Evolutionary conservation across 2,113 vertebrate species (phyloP), one percentile per base, ranked within the genome.

Genomic region (Serinus canaria): DNA sequence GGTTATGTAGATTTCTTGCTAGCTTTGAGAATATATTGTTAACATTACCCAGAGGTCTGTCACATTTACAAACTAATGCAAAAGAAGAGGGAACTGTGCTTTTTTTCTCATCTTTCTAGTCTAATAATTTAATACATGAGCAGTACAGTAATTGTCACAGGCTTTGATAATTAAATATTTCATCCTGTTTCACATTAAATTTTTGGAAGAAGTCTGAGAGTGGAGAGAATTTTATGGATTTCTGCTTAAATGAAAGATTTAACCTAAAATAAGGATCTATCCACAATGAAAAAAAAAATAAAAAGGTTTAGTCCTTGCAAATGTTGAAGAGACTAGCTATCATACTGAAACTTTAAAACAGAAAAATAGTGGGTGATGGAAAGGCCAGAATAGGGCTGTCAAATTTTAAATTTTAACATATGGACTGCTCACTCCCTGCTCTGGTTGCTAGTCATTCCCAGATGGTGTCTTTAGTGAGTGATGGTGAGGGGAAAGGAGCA

Each of bases 361-460:
- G 64, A 77, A 90, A 85, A 93, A 90, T 50, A 95, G 35, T 33
- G 64, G 93, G 55, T 88, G 84, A 94, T 90, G 49, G 87, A 92
- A 92, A 95, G 95, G 94, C 88, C 91, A 94, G 72, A 90, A 93
- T 63, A 93, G 30, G 90, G 68, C 80, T 96, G 95, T 97, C 83
- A 93, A 93, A 93, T 96, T 93, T 94, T 80, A 95, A 73, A 96
- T 96, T 96, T 96, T 95, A 92, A 95, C 96, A 97, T 97, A 97
- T 95, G 96, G 94, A 97, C 92, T 96, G 94, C 95, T 97, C 94
- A 94, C 90, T 97, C 96, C 52, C 91, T 97, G 96, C 94, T 96
- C 83, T 90, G 89, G 80, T 96, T 96, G 96, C 95, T 96, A 94
- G 95, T 97, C 95, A 4, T 58, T 95, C 96, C 94, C 96, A 97